Base-by-base conservation (phyloP, 1,140 invertebrate species). In the Drosophila fuyamai region DNA sequence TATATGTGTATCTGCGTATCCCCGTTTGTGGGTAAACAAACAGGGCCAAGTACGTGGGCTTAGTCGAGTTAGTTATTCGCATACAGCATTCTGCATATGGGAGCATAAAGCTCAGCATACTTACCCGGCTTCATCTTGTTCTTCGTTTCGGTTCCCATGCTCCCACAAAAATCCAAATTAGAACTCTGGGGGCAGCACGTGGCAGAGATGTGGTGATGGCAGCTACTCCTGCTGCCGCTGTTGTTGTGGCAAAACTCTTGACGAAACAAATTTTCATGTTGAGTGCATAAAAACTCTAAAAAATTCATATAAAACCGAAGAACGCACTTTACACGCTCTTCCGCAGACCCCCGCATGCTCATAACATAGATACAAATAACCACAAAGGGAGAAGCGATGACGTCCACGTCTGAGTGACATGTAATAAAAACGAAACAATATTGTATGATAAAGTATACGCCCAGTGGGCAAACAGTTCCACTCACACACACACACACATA, bases 361-460 rank as follows among this genome's bases (percentile, higher is more conserved):
- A 68, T 48, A 74, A 57, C 60, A 71, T 36, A 75, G 57, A 81
- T 50, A 65, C 65, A 81, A 50, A 56, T 36, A 72, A 58, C 55
- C 56, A 58, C 59, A 78, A 54, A 68, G 50, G 68, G 60, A 66
- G 65, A 51, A 48, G 73, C 74, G 54, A 27, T 57, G 59, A 54
- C 70, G 59, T 79, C 65, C 84, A 79, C 79, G 72, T 89, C 77
- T 89, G 83, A 86, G 84, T 86, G 83, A 86, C 83, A 88, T 86
- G 84, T 86, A 88, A 86, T 86, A 86, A 86, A 86, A 86, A 86
- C 83, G 84, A 86, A 86, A 83, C 83, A 89, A 86, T 86, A 86
- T 85, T 86, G 83, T 89, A 89, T 86, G 83, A 86, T 86, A 86
- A 86, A 86, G 84, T 89, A 89, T 89, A 89, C 84, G 84, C 84